These are phyloP conservation scores for Drosophila nigritarsus DNA, from an alignment of 2,888 invertebrate species.

Conservation along the genomic window DNA sequence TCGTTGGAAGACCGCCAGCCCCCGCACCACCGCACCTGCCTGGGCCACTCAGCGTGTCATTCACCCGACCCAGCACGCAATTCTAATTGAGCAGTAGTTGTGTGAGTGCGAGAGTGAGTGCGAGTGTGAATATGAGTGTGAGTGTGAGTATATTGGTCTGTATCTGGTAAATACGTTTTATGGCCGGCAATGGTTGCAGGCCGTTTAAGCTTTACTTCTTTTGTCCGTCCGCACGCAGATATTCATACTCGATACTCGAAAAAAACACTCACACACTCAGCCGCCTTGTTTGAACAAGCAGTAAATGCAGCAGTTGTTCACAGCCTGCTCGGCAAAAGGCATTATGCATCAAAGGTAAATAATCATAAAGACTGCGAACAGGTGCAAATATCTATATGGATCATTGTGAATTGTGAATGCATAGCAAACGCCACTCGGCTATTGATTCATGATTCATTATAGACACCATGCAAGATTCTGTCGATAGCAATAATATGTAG, in stretches of 20 bases:
- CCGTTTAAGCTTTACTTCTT: slow-evolving; percentile 63
- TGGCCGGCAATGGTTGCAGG: slow-evolving; percentile 27
- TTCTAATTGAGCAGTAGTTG: slow-evolving; percentile 50
- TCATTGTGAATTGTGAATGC: not conserved
- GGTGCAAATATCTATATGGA: slow-evolving; percentile 17
- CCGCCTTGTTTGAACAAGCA: slow-evolving; percentile 60
- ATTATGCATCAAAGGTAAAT: slow-evolving; percentile 44
- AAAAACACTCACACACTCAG: not conserved
- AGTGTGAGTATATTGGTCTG: slow-evolving; percentile 13
- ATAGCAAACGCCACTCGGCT: not conserved
- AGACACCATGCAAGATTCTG: not conserved
- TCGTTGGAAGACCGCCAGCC: slow-evolving; percentile 12
- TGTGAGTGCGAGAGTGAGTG: not conserved
- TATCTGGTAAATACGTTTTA: slow-evolving; percentile 71
- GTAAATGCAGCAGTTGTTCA: slow-evolving; percentile 39
- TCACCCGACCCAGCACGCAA: slow-evolving; percentile 51
- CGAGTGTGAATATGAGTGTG: accelerated
- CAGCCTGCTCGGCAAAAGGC: slow-evolving; percentile 17
- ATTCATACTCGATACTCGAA: not conserved
- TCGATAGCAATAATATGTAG: not conserved
- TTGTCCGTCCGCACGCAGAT: slow-evolving; percentile 26
- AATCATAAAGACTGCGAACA: slow-evolving; percentile 22
- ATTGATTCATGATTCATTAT: not conserved
- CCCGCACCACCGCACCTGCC: not conserved
- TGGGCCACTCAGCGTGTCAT: slow-evolving; percentile 56